Evolutionary conservation across 1,140 invertebrate genomes (phyloP).

Genomic region (Cherax destructor): DNA sequence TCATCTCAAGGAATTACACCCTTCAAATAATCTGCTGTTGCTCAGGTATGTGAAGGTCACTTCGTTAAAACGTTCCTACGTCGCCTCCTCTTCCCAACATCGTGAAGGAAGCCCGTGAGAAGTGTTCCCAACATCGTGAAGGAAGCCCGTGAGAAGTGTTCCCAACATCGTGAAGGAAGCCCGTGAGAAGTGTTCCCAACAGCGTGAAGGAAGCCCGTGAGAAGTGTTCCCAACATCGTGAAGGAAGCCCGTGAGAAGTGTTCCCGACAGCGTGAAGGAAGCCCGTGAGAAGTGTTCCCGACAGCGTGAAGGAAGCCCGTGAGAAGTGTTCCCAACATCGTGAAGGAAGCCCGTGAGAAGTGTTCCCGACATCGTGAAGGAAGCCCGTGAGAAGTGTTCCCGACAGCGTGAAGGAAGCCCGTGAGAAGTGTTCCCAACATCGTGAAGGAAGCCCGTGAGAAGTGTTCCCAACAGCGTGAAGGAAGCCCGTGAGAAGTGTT

Average conservation of each 20-base stretch:
- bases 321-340: background rate
- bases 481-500: background rate
- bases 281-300: background rate
- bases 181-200: background rate
- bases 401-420: background rate
- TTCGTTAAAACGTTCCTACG: background rate
- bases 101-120: background rate
- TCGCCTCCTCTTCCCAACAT: background rate
- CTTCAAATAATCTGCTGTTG: too few species aligned
- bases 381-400: background rate
- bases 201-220: background rate
- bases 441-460: background rate
- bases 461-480: background rate
- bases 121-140: too few species aligned
- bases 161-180: background rate
- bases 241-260: background rate
- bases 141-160: background rate
- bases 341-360: background rate
- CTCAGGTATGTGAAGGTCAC: background rate
- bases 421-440: background rate
- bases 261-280: background rate
- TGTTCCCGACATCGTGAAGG: background rate
- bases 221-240: background rate
- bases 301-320: background rate
- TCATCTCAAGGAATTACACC: too few species aligned